Evolutionary conservation across 1,140 invertebrate species (phyloP).

Genomic region (Antheraea pernyi): DNA sequence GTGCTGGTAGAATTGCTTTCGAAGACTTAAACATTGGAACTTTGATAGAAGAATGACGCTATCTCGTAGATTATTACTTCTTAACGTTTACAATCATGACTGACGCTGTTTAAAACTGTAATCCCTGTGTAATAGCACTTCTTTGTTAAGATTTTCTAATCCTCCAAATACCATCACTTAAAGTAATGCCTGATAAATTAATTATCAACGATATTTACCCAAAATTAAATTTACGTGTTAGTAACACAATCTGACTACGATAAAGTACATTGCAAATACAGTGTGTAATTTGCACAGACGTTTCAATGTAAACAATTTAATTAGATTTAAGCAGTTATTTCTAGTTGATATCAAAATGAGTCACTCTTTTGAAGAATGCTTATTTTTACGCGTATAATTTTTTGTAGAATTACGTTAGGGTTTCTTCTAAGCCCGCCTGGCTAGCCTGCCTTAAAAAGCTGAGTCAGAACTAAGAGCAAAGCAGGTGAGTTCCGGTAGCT

Average conservation of each 20-base stretch:
- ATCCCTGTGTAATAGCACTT: not conserved
- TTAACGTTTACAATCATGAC: not conserved
- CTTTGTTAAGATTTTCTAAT: not conserved
- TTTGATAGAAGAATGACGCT: not conserved
- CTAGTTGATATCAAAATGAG: not conserved
- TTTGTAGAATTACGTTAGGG: not conserved
- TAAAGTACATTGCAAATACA: not conserved
- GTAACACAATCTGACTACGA: not conserved
- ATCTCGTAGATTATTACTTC: not conserved
- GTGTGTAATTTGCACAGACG: not conserved
- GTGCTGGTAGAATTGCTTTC: too few relatives aligned
- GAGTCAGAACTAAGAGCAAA: too few relatives aligned
- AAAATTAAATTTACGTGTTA: not conserved
- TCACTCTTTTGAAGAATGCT: not conserved
- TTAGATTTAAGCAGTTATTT: not conserved
- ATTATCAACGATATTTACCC: not conserved
- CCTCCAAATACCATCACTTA: not conserved
- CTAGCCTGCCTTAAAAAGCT: too few relatives aligned
- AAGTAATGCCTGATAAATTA: not conserved
- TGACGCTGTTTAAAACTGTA: not conserved
- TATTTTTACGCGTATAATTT: not conserved
- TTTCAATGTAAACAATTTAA: not conserved
- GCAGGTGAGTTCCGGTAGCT: too few relatives aligned
- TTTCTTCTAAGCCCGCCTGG: too few relatives aligned
- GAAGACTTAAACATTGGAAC: too few relatives aligned